Evolutionary conservation across 2,888 invertebrate species (phyloP).

Genomic region (Pilophorus perplexus): DNA sequence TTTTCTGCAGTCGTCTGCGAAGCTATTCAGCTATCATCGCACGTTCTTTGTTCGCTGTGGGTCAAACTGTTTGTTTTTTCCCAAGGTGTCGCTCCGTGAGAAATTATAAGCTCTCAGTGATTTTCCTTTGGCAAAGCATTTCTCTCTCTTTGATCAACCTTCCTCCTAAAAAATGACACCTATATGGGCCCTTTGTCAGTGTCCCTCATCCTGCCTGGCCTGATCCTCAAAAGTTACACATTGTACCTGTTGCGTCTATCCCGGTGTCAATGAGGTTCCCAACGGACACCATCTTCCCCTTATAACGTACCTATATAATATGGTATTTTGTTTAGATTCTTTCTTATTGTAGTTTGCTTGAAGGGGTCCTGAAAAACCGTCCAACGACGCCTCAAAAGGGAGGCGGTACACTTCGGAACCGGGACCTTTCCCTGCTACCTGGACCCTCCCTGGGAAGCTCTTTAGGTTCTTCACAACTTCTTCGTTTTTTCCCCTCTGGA

Average conservation of each 20-base stretch:
- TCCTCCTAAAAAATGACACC: too few species aligned
- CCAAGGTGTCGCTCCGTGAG: too few species aligned
- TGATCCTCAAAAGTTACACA: too few species aligned
- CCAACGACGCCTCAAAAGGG: neutral
- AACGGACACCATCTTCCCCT: neutral
- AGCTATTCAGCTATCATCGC: too few species aligned
- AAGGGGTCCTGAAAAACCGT: neutral
- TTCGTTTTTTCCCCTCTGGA: neutral
- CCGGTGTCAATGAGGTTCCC: neutral
- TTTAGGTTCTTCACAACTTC: conserved; percentile 1
- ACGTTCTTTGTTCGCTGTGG: too few species aligned
- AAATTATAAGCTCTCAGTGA: too few species aligned
- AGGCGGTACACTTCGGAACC: neutral
- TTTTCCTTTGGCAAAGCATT: too few species aligned
- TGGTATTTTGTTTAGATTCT: conserved; percentile 16
- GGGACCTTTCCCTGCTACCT: conserved; percentile 4
- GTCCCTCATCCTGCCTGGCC: too few species aligned
- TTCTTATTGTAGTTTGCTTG: neutral
- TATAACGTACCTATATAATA: neutral
- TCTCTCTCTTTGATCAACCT: too few species aligned
- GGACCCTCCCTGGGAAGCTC: neutral
- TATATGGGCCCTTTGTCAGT: too few species aligned
- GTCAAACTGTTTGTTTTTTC: too few species aligned
- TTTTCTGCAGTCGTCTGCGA: too few species aligned
- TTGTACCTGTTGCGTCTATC: conserved; percentile 23